Percentiles rank a stretch among this genome's conserved stretches.
phyloP scores from a whole-genome alignment of 2,797 vertebrate species.

The Sebastes taczanowskii region DNA sequence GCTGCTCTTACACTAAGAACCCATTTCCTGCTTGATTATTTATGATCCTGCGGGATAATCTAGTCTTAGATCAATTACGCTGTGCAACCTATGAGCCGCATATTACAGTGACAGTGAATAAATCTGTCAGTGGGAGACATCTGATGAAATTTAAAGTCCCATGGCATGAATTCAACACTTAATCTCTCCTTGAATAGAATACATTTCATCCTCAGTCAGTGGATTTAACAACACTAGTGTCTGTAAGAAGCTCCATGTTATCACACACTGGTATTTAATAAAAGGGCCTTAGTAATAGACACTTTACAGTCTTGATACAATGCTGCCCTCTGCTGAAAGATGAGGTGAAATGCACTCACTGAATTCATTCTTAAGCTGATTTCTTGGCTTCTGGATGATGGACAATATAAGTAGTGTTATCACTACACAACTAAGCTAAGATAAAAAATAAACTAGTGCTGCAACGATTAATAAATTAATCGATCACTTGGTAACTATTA shows the following conservation, averaged over 20 bases:
- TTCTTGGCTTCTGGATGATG: background rate
- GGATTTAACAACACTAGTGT: constrained; percentile 1
- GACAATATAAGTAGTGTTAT: background rate
- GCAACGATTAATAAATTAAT: too few relatives aligned
- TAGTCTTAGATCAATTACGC: constrained; percentile 50
- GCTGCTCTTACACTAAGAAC: constrained; percentile 38
- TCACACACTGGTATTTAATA: background rate
- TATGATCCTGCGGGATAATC: constrained; percentile 53
- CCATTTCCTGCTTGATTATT: constrained; percentile 66
- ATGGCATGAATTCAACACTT: background rate
- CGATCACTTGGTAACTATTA: too few relatives aligned
- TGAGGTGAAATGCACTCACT: background rate
- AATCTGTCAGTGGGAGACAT: constrained; percentile 31
- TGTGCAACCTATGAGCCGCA: constrained; percentile 37
- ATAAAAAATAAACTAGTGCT: background rate
- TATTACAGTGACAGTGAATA: constrained; percentile 41
- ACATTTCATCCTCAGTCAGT: background rate
- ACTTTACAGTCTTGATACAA: background rate
- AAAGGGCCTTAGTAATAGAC: background rate
- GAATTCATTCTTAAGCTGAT: background rate
- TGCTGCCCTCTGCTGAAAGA: constrained; percentile 62
- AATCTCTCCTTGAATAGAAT: constrained; percentile 2
- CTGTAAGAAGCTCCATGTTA: background rate
- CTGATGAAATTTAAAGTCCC: constrained; percentile 22
- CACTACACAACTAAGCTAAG: background rate